phyloP scores from a whole-genome alignment of 2,113 vertebrate genomes.

The Ifrita kowaldi region DNA sequence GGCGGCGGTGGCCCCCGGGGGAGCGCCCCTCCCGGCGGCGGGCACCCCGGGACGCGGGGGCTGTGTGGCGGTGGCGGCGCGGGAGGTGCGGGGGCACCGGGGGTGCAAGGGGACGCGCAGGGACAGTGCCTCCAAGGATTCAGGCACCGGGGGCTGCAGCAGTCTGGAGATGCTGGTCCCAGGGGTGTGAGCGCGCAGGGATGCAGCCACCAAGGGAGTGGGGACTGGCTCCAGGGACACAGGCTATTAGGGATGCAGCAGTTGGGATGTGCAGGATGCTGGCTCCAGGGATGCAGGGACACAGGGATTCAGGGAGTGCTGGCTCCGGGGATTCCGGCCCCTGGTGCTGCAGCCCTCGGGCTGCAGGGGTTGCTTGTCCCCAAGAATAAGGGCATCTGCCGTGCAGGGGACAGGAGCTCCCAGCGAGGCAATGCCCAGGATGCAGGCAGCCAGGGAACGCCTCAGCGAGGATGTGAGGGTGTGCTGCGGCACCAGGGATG shows the following conservation, averaged over 20 bases:
- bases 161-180: not conserved
- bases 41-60: not conserved
- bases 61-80: not conserved
- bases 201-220: not conserved
- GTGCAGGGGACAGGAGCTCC: not conserved
- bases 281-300: not conserved
- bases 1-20: not conserved
- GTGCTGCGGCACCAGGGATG: not conserved
- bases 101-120: not conserved
- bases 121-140: not conserved
- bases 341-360: not conserved
- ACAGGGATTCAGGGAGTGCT: not conserved
- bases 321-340: not conserved
- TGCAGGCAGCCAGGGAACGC: not conserved
- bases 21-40: not conserved
- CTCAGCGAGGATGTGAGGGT: not conserved
- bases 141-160: not conserved
- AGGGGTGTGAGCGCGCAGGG: not conserved
- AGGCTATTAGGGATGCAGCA: not conserved
- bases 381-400: not conserved
- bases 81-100: not conserved
- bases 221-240: not conserved
- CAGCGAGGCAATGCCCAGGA: not conserved
- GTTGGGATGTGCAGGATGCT: not conserved
- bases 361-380: not conserved